Evolutionary conservation across 2,888 invertebrate species (phyloP), one percentile per base, ranked within the genome.

Genomic region (Clusia tigrina): DNA sequence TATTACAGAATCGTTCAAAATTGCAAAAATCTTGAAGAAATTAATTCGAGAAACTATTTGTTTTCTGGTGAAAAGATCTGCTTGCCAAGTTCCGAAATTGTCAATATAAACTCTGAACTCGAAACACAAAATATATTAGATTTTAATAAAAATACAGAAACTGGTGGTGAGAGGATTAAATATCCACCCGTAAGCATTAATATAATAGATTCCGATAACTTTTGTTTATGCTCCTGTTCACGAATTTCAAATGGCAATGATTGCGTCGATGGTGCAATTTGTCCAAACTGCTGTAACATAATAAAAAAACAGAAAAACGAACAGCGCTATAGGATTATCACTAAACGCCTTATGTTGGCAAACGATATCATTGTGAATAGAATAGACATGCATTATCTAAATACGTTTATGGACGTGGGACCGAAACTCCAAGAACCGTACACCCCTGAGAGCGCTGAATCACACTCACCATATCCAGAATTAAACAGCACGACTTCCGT

Each of bases 361-460:
- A 79, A 82, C 65, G 78, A 82, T 63, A 84, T 87, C 15, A 86
- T 86, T 63, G 85, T 87, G 0, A 87, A 88, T 69, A 86, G 86
- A 60, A 81, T 88, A 12, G 88, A 88, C 69, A 85, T 83, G 2
- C 85, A 86, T 1, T 76, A 86, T 24, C 76, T 88, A 0, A 81
- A 73, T 63, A 78, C 80, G 18, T 71, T 72, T 63, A 72, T 74
- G 55, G 74, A 80, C 64, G 69, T 68, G 18, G 25, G 42, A 2
- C 67, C 69, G 25, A 59, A 71, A 32, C 70, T 67, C 23, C 69
- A 70, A 32, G 32, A 32, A 12, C 92, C 93, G 0, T 93, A 93
- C 73, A 93, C 93, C 0, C 93, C 93, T n/a, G 93, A 93, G 75
- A 92, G 91, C 80, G 86, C 89, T 68, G 92, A 92, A 74, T 91